phyloP scores from a whole-genome alignment of 1,140 invertebrate species.

The Phymorhynchus buccinoides region DNA sequence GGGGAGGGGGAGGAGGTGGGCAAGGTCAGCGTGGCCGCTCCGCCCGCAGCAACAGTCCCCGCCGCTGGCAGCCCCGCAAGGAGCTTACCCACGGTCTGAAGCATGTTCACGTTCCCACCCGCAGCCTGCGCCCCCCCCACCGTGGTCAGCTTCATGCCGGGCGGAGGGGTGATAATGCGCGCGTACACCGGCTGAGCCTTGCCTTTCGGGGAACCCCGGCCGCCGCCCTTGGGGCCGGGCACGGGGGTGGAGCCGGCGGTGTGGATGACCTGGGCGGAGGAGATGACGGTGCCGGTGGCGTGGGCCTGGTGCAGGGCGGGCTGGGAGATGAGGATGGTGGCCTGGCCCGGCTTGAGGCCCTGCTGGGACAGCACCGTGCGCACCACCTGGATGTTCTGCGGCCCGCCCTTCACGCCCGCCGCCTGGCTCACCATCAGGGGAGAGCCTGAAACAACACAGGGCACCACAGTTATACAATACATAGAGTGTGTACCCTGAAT shows the following conservation, averaged over 20 bases:
- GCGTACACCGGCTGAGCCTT: constrained; percentile 69
- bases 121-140: constrained; percentile 43
- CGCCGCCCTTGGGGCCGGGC: constrained; percentile 48
- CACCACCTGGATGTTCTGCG: constrained; percentile 65
- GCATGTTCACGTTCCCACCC: constrained; percentile 47
- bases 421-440: constrained; percentile 61
- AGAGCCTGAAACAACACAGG: constrained; percentile 39
- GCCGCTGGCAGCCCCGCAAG: constrained; percentile 39
- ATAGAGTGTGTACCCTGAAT: too few relatives aligned
- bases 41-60: neutral
- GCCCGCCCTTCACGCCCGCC: constrained; percentile 61
- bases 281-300: constrained; percentile 45
- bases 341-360: constrained; percentile 62
- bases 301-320: constrained; percentile 56
- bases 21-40: neutral
- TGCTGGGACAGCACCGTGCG: constrained; percentile 65
- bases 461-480: too few relatives aligned
- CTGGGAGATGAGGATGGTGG: constrained; percentile 68
- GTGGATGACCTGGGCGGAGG: constrained; percentile 56
- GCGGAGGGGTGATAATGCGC: constrained; percentile 69
- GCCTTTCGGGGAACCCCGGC: constrained; percentile 58
- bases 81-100: constrained; percentile 62
- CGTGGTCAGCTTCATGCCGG: constrained; percentile 61
- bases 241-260: constrained; percentile 15
- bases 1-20: constrained; percentile 17